Evolutionary conservation across 2,113 vertebrate species (phyloP), one percentile per base, ranked within the genome.

Genomic region (Malurus elegans): DNA sequence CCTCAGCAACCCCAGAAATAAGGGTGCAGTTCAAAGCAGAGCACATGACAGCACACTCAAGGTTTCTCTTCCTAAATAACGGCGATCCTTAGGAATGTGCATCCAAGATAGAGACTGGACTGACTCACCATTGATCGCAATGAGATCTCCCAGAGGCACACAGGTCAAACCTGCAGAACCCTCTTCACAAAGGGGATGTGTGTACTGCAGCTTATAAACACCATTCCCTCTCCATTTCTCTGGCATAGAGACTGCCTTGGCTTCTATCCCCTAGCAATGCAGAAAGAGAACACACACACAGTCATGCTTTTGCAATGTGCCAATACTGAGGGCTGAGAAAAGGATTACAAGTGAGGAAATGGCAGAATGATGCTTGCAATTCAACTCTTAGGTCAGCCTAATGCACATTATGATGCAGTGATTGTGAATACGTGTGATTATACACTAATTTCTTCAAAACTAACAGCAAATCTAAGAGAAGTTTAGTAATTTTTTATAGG

Each of bases 121-220:
- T 75, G 56, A 28, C 93, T 96, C 95, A 99, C 99, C 98, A 50
- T 99, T 99, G 67, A 99, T 90, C 65, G 98, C 98, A 31, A 99
- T 94, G 9, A 98, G 90, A 25, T 97, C 97, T 71, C 98, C 99
- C 98, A 99, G 98, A 72, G 98, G 97, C 86, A 99, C 98, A 3
- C 98, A 98, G n/a, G 98, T 98, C 95, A 99, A 97, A 18, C 96
- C 96, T 26, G 98, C 98, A 42, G 94, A 92, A 93, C 98, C 98
- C 53, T 97, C 97, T 29, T 98, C 98, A 2, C 99, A 99, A 75
- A 99, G 98, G 4, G 98, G 98, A 36, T 99, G 99, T 0, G 92
- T 81, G 93, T 99, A 99, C 78, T 98, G 98, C 29, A 99, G 97
- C 67, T 94, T 98, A 91, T 99, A 99, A 72, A 98, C 91, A 1